phyloP scores from a whole-genome alignment of 1,140 invertebrate species.

The Ceratitis capitata region DNA sequence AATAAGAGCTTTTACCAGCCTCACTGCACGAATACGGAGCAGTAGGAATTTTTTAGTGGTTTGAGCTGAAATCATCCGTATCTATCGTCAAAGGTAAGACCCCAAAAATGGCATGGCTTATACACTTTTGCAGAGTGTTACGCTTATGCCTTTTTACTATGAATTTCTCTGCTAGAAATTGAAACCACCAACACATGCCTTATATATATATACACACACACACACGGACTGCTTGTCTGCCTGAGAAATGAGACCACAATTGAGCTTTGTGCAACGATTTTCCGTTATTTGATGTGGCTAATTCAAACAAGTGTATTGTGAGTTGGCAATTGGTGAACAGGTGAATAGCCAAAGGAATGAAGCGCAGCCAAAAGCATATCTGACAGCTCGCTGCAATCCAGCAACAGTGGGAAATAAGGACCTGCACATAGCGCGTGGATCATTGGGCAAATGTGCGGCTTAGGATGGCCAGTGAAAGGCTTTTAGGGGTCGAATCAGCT shows the following conservation, averaged over 20 bases:
- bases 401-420: not conserved
- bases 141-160: not conserved
- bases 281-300: slow-evolving; percentile 7
- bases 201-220: too few relatives aligned
- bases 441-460: not conserved
- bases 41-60: not conserved
- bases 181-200: not conserved
- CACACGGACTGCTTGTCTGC: not conserved
- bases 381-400: not conserved
- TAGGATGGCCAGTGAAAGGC: not conserved
- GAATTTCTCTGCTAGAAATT: not conserved
- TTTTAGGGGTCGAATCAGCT: not conserved
- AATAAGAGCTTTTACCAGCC: not conserved
- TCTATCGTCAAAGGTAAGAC: too few relatives aligned
- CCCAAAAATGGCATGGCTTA: too few relatives aligned
- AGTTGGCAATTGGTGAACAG: not conserved
- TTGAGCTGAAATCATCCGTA: not conserved
- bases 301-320: not conserved
- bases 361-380: not conserved
- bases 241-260: not conserved
- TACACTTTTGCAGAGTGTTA: too few relatives aligned
- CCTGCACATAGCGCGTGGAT: too few relatives aligned
- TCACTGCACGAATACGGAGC: not conserved
- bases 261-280: not conserved
- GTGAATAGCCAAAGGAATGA: not conserved